Evolutionary conservation across 2,797 vertebrate genomes (phyloP).

Genomic region (Sitta carolinensis): DNA sequence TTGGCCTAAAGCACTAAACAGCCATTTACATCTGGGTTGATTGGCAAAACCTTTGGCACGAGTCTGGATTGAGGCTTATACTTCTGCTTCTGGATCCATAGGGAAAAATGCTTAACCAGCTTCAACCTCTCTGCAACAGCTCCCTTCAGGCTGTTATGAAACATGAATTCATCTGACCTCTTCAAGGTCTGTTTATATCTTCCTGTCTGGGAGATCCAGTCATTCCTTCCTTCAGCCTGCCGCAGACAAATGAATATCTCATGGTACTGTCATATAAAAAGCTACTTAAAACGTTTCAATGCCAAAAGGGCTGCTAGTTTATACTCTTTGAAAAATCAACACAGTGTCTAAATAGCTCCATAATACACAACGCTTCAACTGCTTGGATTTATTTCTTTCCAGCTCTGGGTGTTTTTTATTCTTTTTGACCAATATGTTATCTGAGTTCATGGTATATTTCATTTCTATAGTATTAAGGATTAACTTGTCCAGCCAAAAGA

Average conservation of each 20-base stretch:
- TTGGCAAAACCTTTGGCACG: neutral
- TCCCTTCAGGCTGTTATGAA: slow-evolving; percentile 63
- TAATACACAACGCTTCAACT: slow-evolving; percentile 21
- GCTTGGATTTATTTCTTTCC: slow-evolving; percentile 43
- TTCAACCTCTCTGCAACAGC: slow-evolving; percentile 48
- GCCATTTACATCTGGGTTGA: neutral
- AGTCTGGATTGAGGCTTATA: neutral
- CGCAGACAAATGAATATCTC: slow-evolving; percentile 65
- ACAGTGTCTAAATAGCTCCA: slow-evolving; percentile 44
- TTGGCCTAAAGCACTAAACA: neutral
- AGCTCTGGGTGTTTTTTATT: neutral
- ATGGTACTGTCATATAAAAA: slow-evolving; percentile 67
- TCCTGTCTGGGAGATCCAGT: slow-evolving; percentile 62
- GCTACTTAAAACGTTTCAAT: slow-evolving; percentile 65
- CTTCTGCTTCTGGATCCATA: slow-evolving; percentile 1
- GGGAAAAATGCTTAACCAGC: slow-evolving; percentile 49
- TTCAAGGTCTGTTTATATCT: slow-evolving; percentile 69
- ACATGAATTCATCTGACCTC: slow-evolving; percentile 70
- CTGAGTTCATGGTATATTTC: slow-evolving; percentile 32
- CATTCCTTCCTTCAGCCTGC: slow-evolving; percentile 51
- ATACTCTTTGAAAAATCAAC: slow-evolving; percentile 66
- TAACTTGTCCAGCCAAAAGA: slow-evolving; percentile 27
- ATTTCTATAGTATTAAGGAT: slow-evolving; percentile 33
- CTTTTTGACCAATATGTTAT: slow-evolving; percentile 30
- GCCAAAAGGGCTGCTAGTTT: slow-evolving; percentile 64